Conservation (phyloP, 2,797 vertebrate species). For the Liparis tanakae region DNA sequence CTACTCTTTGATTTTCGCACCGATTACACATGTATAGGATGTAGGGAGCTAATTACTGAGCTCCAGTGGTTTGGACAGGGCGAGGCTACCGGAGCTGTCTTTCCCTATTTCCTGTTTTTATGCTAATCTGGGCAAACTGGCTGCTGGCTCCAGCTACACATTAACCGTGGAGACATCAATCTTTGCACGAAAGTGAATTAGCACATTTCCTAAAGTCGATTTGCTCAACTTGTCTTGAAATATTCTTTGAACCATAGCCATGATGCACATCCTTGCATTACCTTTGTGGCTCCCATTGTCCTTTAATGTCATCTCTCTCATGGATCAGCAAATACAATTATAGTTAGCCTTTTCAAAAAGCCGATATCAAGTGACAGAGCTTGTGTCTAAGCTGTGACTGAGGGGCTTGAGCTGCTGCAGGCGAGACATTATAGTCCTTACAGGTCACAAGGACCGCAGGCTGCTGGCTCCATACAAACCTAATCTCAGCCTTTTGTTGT, state of each 20-base stretch:
- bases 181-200: not conserved
- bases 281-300: slow-evolving; percentile 22
- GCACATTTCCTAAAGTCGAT: not conserved
- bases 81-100: not conserved
- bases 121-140: not conserved
- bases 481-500: slow-evolving; percentile 60
- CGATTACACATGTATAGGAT: not conserved
- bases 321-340: slow-evolving; percentile 35
- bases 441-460: slow-evolving; percentile 63
- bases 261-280: slow-evolving; percentile 24
- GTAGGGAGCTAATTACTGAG: not conserved
- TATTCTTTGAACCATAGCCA: slow-evolving; percentile 9
- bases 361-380: slow-evolving; percentile 64
- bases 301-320: slow-evolving; percentile 25
- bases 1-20: not conserved
- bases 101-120: not conserved
- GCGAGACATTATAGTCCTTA: slow-evolving; percentile 59
- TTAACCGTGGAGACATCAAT: not conserved
- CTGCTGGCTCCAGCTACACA: not conserved
- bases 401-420: slow-evolving; percentile 53
- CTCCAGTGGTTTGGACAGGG: not conserved
- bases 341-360: slow-evolving; percentile 44
- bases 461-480: slow-evolving; percentile 48
- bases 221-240: not conserved
- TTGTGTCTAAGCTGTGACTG: slow-evolving; percentile 54